phyloP scores from a whole-genome alignment of 2,113 vertebrate species.

The Reinhardtius hippoglossoides region DNA sequence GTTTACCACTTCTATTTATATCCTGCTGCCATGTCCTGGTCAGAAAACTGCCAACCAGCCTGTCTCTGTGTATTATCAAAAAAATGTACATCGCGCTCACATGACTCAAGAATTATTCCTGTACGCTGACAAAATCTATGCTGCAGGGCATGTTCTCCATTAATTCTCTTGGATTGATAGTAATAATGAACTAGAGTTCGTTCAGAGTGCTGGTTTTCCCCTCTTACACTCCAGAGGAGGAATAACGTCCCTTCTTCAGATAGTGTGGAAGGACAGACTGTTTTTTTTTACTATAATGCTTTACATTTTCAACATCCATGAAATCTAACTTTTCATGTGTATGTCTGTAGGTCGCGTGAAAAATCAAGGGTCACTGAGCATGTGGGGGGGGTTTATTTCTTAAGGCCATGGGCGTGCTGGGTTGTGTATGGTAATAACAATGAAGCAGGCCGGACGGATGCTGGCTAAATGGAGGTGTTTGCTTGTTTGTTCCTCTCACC shows the following conservation, averaged over 20 bases:
- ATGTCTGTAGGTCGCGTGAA: constrained; percentile 59
- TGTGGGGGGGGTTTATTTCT: constrained; percentile 41
- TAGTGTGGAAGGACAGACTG: neutral
- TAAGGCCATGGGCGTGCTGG: constrained; percentile 24
- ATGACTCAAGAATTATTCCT: constrained; percentile 31
- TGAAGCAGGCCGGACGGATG: constrained; percentile 33
- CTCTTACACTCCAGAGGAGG: no score
- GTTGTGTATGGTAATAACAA: constrained; percentile 57
- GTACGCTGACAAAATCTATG: constrained; percentile 19
- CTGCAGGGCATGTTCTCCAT: neutral
- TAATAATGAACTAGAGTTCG: no score
- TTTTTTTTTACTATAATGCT: constrained; percentile 20
- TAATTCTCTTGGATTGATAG: no score
- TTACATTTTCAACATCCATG: neutral
- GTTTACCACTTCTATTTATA: neutral
- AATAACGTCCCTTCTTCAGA: no score
- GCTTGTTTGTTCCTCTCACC: constrained; percentile 52
- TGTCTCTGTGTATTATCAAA: constrained; percentile 8
- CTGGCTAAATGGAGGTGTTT: constrained; percentile 64
- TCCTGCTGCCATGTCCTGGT: neutral
- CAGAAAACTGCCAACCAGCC: neutral
- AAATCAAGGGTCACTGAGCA: constrained; percentile 36
- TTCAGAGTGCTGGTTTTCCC: no score
- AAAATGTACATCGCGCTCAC: constrained; percentile 11
- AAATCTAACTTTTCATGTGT: constrained; percentile 51